A percentile compares a stretch with the other conserved stretches of the same genome.
phyloP scores from a whole-genome alignment of 2,888 invertebrate species.

The Eupithecia subumbrata region DNA sequence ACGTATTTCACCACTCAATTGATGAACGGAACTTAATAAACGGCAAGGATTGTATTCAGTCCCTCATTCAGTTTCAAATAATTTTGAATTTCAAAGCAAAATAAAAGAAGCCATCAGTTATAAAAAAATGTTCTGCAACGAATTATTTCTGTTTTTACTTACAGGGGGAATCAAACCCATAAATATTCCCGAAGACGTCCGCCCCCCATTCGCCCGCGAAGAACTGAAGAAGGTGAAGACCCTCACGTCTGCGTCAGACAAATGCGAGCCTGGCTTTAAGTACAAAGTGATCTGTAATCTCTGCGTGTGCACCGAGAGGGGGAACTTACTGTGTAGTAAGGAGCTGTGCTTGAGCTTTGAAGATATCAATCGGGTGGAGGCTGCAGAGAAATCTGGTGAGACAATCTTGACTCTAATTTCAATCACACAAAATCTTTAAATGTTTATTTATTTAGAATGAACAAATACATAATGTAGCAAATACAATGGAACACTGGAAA shows the following conservation, averaged over 20 bases:
- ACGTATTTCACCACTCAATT: no score
- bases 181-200: conserved; percentile 46
- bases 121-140: no score
- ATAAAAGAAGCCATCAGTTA: no score
- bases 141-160: neutral
- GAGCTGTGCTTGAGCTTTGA: conserved; percentile 60
- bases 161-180: conserved; percentile 12
- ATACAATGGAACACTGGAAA: no score
- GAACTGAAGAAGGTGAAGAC: conserved; percentile 44
- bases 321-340: conserved; percentile 60
- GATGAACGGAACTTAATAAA: no score
- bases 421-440: neutral
- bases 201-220: conserved; percentile 35
- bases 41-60: no score
- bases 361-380: conserved; percentile 55
- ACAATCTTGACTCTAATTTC: neutral
- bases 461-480: no score
- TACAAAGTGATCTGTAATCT: conserved; percentile 67
- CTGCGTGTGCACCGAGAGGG: conserved; percentile 60
- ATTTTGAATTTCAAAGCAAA: no score
- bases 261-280: conserved; percentile 57
- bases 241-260: conserved; percentile 50
- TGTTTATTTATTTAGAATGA: no score
- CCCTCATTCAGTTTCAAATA: no score
- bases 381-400: conserved; percentile 59